Evolutionary conservation across 2,888 invertebrate genomes (phyloP).

Genomic region (Protodeltote pygarga): DNA sequence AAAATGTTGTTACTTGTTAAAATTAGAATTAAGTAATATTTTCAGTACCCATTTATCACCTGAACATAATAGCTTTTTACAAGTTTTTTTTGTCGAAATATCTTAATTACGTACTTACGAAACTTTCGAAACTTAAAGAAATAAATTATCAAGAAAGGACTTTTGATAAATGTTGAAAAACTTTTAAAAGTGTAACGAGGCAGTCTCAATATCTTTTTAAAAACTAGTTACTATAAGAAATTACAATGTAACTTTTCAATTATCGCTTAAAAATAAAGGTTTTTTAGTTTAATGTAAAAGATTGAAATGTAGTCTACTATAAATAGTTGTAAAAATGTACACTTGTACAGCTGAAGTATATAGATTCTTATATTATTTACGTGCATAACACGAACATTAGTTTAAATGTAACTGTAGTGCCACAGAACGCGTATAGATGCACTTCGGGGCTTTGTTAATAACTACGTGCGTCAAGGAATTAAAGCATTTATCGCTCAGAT

Average conservation of each 20-base stretch:
- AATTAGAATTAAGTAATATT: too few relatives aligned
- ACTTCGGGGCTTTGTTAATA: slow-evolving; percentile 52
- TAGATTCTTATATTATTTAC: too few relatives aligned
- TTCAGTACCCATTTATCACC: slow-evolving; percentile 1
- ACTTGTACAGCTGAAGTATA: background rate
- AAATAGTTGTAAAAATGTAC: background rate
- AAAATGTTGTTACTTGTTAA: slow-evolving; percentile 34
- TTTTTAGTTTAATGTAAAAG: background rate
- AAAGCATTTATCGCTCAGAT: slow-evolving; percentile 65
- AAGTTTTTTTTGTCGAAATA: background rate
- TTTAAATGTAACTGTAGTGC: background rate
- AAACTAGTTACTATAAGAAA: background rate
- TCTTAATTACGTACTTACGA: background rate
- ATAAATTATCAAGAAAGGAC: background rate
- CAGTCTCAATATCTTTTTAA: background rate
- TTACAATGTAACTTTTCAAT: background rate
- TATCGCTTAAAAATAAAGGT: background rate
- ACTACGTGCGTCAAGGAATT: slow-evolving; percentile 54
- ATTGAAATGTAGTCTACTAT: background rate
- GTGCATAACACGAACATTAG: too few relatives aligned
- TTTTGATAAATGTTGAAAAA: background rate
- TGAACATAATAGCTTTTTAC: background rate
- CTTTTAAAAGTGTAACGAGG: background rate
- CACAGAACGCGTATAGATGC: slow-evolving; percentile 13
- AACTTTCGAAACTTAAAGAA: background rate